phyloP scores from a whole-genome alignment of 2,113 vertebrate genomes.

The Channa maculata region DNA sequence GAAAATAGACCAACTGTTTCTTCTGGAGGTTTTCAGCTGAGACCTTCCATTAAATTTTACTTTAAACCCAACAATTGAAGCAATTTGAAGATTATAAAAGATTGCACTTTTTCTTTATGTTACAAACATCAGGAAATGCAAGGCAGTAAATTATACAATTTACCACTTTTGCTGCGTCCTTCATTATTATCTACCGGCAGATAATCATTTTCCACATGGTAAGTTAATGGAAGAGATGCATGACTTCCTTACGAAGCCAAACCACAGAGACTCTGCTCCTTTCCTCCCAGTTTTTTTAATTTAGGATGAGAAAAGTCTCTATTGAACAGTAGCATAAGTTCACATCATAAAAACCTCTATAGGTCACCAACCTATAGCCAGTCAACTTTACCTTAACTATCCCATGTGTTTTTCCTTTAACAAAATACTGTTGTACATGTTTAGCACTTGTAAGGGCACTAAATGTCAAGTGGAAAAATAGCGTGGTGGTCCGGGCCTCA shows the following conservation, averaged over 20 bases:
- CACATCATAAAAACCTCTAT: too few relatives aligned
- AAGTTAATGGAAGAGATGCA: not conserved
- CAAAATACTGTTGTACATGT: not conserved
- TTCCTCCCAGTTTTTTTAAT: not conserved
- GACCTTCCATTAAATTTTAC: slow-evolving; percentile 43
- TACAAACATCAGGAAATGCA: not conserved
- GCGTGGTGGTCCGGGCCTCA: slow-evolving; percentile 13
- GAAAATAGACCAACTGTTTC: slow-evolving; percentile 41
- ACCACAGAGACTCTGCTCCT: not conserved
- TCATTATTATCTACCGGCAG: not conserved
- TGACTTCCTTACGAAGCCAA: not conserved
- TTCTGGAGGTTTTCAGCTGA: slow-evolving; percentile 20
- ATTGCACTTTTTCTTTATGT: not conserved
- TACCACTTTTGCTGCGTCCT: not conserved
- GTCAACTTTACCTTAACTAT: not conserved
- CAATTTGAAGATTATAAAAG: slow-evolving; percentile 51
- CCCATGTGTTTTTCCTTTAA: not conserved
- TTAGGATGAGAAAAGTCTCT: not conserved
- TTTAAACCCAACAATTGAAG: slow-evolving; percentile 46
- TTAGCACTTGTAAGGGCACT: not conserved
- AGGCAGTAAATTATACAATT: not conserved
- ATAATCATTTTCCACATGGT: not conserved
- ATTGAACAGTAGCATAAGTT: not conserved
- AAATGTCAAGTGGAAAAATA: slow-evolving; percentile 44
- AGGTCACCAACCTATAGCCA: not conserved